Evolutionary conservation across 1,140 invertebrate species (phyloP).

Genomic region (Oreohelix idahoensis): DNA sequence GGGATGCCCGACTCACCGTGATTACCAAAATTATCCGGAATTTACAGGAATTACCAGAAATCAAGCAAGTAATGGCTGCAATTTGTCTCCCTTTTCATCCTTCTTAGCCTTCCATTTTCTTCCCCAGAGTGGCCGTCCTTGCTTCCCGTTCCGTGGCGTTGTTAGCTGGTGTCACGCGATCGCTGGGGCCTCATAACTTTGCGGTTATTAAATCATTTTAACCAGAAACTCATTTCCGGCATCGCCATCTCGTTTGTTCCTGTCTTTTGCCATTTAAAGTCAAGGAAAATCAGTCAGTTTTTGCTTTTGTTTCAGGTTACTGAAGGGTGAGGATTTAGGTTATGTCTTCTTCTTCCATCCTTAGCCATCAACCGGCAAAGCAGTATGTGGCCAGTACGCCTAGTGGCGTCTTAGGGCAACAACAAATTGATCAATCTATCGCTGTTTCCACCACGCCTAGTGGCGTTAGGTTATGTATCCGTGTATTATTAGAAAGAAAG

Average conservation of each 20-base stretch:
- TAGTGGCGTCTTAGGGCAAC: too few relatives aligned
- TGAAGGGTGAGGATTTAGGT: not conserved
- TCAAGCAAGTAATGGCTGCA: slow-evolving; percentile 41
- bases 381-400: too few relatives aligned
- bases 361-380: too few relatives aligned
- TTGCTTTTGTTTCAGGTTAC: not conserved
- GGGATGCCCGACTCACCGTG: slow-evolving; percentile 35
- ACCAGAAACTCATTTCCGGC: slow-evolving; percentile 8
- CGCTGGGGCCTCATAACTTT: not conserved
- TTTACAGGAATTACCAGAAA: slow-evolving; percentile 43
- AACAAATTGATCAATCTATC: too few relatives aligned
- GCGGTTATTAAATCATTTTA: slow-evolving; percentile 34
- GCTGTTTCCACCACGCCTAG: too few relatives aligned
- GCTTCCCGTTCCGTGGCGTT: slow-evolving; percentile 12
- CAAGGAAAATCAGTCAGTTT: slow-evolving; percentile 3
- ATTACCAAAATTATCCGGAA: slow-evolving; percentile 43
- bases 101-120: slow-evolving; percentile 36
- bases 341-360: too few relatives aligned
- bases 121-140: slow-evolving; percentile 27
- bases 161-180: slow-evolving; percentile 29
- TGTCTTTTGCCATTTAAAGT: slow-evolving; percentile 10
- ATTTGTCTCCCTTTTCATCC: slow-evolving; percentile 43
- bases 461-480: too few relatives aligned
- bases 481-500: too few relatives aligned
- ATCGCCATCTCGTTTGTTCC: slow-evolving; percentile 20